These are phyloP conservation scores for Parasteatoda lunata DNA, from an alignment of 2,888 invertebrate genomes.

Conservation along the genomic window DNA sequence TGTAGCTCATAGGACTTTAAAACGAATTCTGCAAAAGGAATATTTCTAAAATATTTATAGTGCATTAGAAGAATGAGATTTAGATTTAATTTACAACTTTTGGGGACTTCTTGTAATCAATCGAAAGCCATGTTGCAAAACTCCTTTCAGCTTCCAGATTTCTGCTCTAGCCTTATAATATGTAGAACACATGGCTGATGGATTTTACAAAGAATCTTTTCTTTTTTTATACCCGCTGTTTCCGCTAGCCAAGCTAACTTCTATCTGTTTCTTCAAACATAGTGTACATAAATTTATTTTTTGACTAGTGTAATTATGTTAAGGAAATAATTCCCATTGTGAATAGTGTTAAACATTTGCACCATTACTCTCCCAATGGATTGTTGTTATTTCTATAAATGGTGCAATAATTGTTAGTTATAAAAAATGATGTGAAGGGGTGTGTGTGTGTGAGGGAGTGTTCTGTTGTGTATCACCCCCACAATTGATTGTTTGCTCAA, in stretches of 20 bases:
- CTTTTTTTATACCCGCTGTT: background rate
- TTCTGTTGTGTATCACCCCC: conserved; percentile 4
- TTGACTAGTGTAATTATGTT: conserved; percentile 37
- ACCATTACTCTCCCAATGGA: no score
- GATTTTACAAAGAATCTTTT: background rate
- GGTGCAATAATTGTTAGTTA: background rate
- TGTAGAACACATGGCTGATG: background rate
- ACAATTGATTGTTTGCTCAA: conserved; percentile 56
- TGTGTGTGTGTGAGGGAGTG: background rate
- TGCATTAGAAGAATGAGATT: background rate
- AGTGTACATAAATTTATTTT: conserved; percentile 67
- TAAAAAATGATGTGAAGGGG: background rate
- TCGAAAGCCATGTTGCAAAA: no score
- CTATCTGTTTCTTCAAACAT: conserved; percentile 30
- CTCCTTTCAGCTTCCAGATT: background rate
- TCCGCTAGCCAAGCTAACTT: conserved; percentile 11
- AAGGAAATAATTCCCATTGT: background rate
- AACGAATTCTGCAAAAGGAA: background rate
- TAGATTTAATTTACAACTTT: background rate
- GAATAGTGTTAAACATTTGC: background rate
- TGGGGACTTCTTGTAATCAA: background rate
- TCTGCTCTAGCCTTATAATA: background rate
- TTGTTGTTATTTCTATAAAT: no score
- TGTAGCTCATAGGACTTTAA: conserved; percentile 44
- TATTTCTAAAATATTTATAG: background rate